Evolutionary conservation across 2,888 invertebrate species (phyloP).

Genomic region (Cryptocephalus moraei): DNA sequence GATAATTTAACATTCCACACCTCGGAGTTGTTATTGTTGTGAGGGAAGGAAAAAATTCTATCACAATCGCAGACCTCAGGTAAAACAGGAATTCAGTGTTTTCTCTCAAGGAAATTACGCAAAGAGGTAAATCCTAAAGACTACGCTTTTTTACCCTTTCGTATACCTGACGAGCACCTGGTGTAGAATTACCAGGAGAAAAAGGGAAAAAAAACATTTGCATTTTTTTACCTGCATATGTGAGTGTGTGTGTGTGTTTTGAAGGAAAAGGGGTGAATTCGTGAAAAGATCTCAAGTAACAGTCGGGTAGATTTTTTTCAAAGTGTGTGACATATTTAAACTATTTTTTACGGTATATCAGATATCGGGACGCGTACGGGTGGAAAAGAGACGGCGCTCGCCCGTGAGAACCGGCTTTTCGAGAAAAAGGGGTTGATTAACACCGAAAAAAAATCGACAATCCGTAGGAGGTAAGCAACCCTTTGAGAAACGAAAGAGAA

Average conservation of each 20-base stretch:
- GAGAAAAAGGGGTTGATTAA: neutral
- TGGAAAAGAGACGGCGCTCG: neutral
- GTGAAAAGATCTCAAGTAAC: constrained; percentile 14
- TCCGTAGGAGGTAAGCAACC: too few relatives aligned
- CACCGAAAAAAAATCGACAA: neutral
- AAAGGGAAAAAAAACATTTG: constrained; percentile 14
- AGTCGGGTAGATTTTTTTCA: constrained; percentile 11
- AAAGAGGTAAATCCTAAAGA: constrained; percentile 1
- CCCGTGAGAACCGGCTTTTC: neutral
- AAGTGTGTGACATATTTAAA: constrained; percentile 18
- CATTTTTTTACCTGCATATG: constrained; percentile 16
- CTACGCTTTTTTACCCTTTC: neutral
- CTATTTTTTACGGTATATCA: constrained; percentile 12
- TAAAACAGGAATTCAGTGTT: neutral
- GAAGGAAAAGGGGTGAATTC: constrained; percentile 14
- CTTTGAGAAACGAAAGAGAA: too few relatives aligned
- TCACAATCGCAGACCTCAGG: too few relatives aligned
- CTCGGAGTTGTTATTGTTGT: too few relatives aligned
- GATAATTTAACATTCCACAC: too few relatives aligned
- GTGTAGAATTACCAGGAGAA: neutral
- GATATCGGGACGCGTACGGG: constrained; percentile 10
- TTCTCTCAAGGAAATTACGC: constrained; percentile 1
- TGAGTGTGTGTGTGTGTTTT: constrained; percentile 8
- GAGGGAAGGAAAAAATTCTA: too few relatives aligned
- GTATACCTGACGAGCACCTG: constrained; percentile 1